Conservation (phyloP, 2,888 invertebrate genomes). For the Seira sanloemensis region DNA sequence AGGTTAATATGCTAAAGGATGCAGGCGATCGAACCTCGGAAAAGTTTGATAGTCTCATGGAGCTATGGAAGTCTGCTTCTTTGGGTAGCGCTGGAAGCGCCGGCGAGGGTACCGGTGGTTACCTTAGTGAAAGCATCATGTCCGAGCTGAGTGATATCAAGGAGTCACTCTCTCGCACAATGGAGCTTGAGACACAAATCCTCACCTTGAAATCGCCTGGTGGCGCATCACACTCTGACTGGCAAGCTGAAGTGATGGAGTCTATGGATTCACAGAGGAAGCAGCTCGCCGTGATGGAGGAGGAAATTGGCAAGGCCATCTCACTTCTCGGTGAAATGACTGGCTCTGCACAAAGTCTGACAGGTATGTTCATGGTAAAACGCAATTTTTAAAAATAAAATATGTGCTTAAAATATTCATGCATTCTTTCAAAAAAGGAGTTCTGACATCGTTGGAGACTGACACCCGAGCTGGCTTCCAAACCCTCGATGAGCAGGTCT, state of each 20-base stretch:
- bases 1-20: conserved; percentile 63
- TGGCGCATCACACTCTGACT: conserved; percentile 42
- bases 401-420: background rate
- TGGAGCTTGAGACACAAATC: conserved; percentile 64
- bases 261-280: conserved; percentile 69
- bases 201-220: conserved; percentile 39
- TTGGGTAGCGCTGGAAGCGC: conserved; percentile 32
- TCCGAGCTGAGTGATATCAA: conserved; percentile 71
- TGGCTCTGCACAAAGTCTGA: conserved; percentile 62
- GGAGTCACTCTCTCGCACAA: conserved; percentile 64
- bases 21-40: conserved; percentile 63
- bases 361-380: conserved; percentile 11
- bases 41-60: conserved; percentile 69
- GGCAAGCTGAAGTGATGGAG: conserved; percentile 71
- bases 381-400: no score
- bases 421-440: no score
- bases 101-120: conserved; percentile 38
- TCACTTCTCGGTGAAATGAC: conserved; percentile 68
- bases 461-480: conserved; percentile 60
- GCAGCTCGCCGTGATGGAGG: conserved; percentile 71
- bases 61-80: conserved; percentile 59
- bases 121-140: conserved; percentile 65
- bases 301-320: conserved; percentile 70
- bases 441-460: conserved; percentile 47
- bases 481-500: conserved; percentile 52